These are phyloP conservation scores for Anabacerthia variegaticeps DNA, from an alignment of 2,797 vertebrate genomes.

Conservation along the genomic window DNA sequence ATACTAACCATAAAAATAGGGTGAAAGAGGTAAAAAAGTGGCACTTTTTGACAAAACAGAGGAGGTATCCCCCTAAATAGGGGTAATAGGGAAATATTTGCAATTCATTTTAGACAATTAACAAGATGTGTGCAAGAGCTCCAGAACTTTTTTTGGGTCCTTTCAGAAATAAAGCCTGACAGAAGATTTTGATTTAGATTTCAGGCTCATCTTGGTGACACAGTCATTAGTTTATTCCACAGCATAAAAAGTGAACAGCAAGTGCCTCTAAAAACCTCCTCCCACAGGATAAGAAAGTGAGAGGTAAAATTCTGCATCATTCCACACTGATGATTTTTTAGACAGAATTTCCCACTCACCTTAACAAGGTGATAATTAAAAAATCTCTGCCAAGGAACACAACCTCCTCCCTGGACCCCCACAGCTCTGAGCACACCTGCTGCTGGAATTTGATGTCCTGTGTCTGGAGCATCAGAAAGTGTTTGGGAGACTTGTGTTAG, in stretches of 20 bases:
- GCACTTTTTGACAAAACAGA: not conserved
- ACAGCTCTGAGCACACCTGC: not conserved
- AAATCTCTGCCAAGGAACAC: not conserved
- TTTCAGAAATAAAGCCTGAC: not conserved
- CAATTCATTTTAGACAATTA: not conserved
- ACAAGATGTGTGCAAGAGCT: not conserved
- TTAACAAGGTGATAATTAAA: conserved; percentile 18
- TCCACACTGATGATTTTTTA: not conserved
- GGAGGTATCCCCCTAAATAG: not conserved
- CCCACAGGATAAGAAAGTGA: not conserved
- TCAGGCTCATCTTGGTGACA: not conserved
- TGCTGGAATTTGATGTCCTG: not conserved
- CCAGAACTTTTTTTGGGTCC: not conserved
- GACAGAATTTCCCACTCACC: conserved; percentile 29
- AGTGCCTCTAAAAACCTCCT: not conserved
- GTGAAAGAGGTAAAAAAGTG: not conserved
- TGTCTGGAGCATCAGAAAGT: not conserved
- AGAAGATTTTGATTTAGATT: not conserved
- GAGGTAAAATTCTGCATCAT: not conserved
- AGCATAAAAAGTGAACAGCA: not conserved
- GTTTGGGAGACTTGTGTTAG: not conserved
- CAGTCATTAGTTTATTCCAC: not conserved
- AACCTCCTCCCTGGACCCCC: not conserved
- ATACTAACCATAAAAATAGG: not conserved
- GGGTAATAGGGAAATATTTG: not conserved